Evolutionary conservation across 2,888 invertebrate genomes (phyloP).

Genomic region (Raillietiella orientalis): DNA sequence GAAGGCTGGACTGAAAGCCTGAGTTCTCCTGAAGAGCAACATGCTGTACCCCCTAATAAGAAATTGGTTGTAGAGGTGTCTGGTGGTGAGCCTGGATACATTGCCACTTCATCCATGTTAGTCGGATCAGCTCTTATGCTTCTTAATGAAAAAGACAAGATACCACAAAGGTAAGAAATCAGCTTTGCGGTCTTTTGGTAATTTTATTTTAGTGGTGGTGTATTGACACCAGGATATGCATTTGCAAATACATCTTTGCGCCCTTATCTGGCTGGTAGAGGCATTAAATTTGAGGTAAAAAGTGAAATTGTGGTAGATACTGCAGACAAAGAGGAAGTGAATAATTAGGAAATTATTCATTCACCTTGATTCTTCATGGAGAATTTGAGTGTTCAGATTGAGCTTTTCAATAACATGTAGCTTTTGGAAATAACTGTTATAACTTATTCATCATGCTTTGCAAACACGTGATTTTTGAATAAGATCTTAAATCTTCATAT

Average conservation of each 20-base stretch:
- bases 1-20: constrained; percentile 28
- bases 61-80: constrained; percentile 24
- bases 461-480: no score
- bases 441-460: no score
- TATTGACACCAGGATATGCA: constrained; percentile 49
- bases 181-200: constrained; percentile 2
- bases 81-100: constrained; percentile 44
- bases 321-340: no score
- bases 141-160: constrained; percentile 32
- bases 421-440: no score
- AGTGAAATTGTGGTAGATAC: no score
- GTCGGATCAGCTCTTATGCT: constrained; percentile 37
- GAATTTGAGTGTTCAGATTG: no score
- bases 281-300: constrained; percentile 29
- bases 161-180: constrained; percentile 30
- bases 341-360: no score
- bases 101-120: constrained; percentile 36
- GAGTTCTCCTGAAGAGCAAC: constrained; percentile 20
- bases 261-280: constrained; percentile 32
- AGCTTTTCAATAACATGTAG: no score
- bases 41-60: constrained; percentile 24
- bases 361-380: no score
- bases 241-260: constrained; percentile 48
- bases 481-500: no score
- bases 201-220: constrained; percentile 36